Evolutionary conservation across 2,888 invertebrate species (phyloP), one percentile per base, ranked within the genome.

Genomic region (Hedychridium roseum): DNA sequence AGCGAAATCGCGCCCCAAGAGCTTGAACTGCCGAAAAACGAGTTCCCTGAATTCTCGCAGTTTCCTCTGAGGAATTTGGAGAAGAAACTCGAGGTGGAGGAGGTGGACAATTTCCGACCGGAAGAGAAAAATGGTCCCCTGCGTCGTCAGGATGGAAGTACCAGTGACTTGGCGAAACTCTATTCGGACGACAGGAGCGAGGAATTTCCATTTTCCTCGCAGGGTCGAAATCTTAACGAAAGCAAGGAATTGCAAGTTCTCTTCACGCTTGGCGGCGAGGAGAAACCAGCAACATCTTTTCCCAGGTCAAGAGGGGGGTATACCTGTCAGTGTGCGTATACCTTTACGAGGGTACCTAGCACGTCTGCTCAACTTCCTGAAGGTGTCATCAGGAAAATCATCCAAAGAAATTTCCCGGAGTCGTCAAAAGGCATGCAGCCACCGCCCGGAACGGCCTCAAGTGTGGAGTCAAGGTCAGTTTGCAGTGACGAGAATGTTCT

Each of bases 381-480:
- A 32, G 73, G 66, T 5, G 72, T 76, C 0, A 23, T 76, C 31
- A 55, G 76, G 4, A 76, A 76, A 46, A 76, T 76, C n/a, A 68
- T 76, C 20, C 76, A 76, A 41, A 64, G 76, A 39, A 76, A 76
- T 37, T 76, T 76, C 23, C 76, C 76, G 0, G 76, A 76, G 39
- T 76, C 76, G 0, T 76, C 76, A 3, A 76, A 76, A 27, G 74
- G 70, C 43, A 74, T 76, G 37, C 65, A 71, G 12, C 54, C 70
- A 3, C 53, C 68, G 2, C 46, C 66, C 1, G 59, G 48, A 0
- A 11, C 50, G 3, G 34, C 51, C 2, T 62, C 72, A 2, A 41
- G 50, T 9, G 55, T 55, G 42, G 54, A 55, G n/a, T n/a, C n/a
- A n/a, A n/a, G n/a, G n/a, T n/a, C n/a, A n/a, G n/a, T n/a, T n/a